Evolutionary conservation across 2,888 invertebrate genomes (phyloP).

Genomic region (Hydrotaea cyrtoneurina): DNA sequence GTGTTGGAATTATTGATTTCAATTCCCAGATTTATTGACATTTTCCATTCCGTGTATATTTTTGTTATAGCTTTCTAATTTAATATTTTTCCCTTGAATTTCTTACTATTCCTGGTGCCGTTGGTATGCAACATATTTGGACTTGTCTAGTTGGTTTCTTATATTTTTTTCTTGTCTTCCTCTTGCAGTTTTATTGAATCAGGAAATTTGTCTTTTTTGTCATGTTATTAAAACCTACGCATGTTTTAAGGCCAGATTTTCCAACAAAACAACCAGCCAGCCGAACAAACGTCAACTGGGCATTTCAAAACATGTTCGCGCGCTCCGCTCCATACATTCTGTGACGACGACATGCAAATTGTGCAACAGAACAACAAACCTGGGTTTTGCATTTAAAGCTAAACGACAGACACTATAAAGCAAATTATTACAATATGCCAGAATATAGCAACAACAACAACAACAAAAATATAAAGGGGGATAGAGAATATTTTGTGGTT

Average conservation of each 20-base stretch:
- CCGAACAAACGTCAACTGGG: not conserved
- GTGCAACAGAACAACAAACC: conserved; percentile 31
- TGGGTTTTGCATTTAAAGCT: conserved; percentile 25
- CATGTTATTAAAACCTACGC: conserved; percentile 68
- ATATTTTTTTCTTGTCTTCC: not conserved
- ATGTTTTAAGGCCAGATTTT: conserved; percentile 60
- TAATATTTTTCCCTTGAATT: not conserved
- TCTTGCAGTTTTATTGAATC: conserved; percentile 46
- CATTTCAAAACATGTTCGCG: conserved; percentile 55
- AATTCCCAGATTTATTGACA: conserved; percentile 2
- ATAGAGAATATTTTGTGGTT: conserved; percentile 38
- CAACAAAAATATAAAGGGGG: conserved; percentile 8
- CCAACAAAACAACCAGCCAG: conserved; percentile 15
- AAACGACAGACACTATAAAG: conserved; percentile 33
- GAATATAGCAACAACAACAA: conserved; percentile 13
- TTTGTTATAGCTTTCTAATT: conserved; percentile 4
- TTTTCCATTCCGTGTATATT: not conserved
- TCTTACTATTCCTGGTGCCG: not conserved
- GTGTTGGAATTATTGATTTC: not conserved
- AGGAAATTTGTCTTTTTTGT: conserved; percentile 68
- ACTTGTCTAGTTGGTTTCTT: too few relatives aligned
- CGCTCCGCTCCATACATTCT: not conserved
- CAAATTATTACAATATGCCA: conserved; percentile 56
- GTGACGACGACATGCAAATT: conserved; percentile 58
- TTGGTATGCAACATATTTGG: not conserved